Conservation (phyloP, 2,113 vertebrate species). For the Brienomyrus brachyistius region DNA sequence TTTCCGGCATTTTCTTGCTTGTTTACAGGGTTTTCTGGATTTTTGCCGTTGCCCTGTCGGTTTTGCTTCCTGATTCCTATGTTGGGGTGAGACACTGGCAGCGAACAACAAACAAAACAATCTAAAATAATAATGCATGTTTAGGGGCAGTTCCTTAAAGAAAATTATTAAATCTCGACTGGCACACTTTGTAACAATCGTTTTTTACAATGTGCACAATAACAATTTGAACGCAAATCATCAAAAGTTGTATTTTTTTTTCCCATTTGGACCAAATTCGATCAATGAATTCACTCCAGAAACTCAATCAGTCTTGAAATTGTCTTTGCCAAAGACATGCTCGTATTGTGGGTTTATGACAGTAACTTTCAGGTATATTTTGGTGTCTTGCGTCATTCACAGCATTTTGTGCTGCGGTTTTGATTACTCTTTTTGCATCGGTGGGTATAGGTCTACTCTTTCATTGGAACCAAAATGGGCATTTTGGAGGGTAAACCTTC, state of each 20-base stretch:
- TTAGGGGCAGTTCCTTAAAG: background rate
- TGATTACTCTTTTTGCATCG: background rate
- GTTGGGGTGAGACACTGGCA: background rate
- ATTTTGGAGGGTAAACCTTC: conserved; percentile 17
- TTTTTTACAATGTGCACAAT: background rate
- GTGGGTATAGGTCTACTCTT: background rate
- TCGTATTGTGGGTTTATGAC: background rate
- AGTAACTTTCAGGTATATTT: background rate
- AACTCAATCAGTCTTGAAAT: background rate
- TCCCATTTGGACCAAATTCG: background rate
- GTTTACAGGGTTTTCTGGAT: background rate
- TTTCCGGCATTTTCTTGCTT: background rate
- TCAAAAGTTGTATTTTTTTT: background rate
- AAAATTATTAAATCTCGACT: background rate
- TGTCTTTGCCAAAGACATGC: background rate
- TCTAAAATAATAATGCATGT: background rate
- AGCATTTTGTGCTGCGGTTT: background rate
- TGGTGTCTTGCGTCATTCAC: background rate
- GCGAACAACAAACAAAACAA: background rate
- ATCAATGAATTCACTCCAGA: background rate
- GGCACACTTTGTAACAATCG: background rate
- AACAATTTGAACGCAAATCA: background rate
- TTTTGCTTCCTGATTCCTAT: background rate
- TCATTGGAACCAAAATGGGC: conserved; percentile 11
- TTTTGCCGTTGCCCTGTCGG: background rate